A percentile compares a stretch with the other conserved stretches of the same genome.
phyloP scores from a whole-genome alignment of 2,888 invertebrate species.

The Punctoribates punctum region DNA sequence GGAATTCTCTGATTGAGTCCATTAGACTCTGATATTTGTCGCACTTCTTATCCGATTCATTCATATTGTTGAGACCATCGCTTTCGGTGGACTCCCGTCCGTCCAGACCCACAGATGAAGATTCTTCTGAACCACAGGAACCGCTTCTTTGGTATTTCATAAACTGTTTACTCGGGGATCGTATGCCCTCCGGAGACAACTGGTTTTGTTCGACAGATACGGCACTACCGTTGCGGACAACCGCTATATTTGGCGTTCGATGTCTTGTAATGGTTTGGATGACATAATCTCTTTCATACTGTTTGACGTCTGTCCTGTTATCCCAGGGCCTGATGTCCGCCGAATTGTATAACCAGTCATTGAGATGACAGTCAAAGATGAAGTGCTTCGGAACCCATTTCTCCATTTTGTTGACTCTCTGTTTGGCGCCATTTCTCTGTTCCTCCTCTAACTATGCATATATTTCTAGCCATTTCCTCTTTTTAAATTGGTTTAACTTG shows the following conservation, averaged over 20 bases:
- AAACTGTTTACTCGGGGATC: slow-evolving; percentile 14
- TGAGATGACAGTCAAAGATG: slow-evolving; percentile 60
- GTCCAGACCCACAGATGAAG: slow-evolving; percentile 2
- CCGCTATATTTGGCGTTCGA: slow-evolving; percentile 67
- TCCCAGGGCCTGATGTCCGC: slow-evolving; percentile 58
- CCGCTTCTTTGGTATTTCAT: slow-evolving; percentile 32
- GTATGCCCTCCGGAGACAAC: background rate
- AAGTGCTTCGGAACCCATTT: slow-evolving; percentile 74
- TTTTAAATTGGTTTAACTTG: too few species aligned
- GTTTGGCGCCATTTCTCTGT: slow-evolving; percentile 70
- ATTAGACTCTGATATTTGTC: background rate
- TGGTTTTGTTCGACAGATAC: slow-evolving; percentile 60
- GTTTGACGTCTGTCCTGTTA: slow-evolving; percentile 71
- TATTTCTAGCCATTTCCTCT: too few species aligned
- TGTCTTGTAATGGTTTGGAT: slow-evolving; percentile 73
- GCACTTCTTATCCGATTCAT: background rate
- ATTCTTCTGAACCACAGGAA: slow-evolving; percentile 34
- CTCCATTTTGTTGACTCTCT: slow-evolving; percentile 63
- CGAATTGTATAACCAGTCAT: slow-evolving; percentile 70
- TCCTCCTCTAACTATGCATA: slow-evolving; percentile 87
- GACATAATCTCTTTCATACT: slow-evolving; percentile 76
- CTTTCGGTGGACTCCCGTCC: slow-evolving; percentile 24
- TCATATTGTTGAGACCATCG: background rate
- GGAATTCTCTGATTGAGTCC: slow-evolving; percentile 9
- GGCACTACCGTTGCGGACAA: slow-evolving; percentile 61